These are phyloP conservation scores for Corythaeola cristata DNA, from an alignment of 2,113 vertebrate genomes.

Conservation along the genomic window DNA sequence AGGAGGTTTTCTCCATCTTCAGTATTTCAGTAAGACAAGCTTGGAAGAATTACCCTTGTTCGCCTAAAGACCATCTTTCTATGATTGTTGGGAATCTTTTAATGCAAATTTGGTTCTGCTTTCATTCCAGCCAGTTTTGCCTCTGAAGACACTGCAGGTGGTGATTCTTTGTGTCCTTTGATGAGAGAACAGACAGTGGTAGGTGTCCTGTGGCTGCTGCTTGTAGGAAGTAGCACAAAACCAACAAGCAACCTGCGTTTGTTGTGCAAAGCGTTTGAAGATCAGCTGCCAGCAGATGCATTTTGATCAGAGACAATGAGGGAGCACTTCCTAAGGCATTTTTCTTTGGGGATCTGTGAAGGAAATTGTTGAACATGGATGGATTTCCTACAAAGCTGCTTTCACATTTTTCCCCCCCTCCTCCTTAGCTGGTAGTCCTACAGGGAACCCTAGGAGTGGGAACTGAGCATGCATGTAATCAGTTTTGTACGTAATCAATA, in stretches of 20 bases:
- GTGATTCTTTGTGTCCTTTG: neutral
- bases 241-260: neutral
- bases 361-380: neutral
- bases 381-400: neutral
- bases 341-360: neutral
- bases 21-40: neutral
- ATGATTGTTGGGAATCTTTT: neutral
- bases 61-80: neutral
- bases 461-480: neutral
- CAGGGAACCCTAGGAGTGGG: neutral
- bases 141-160: neutral
- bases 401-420: neutral
- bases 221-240: neutral
- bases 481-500: neutral
- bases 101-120: neutral
- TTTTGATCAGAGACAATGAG: conserved; percentile 21
- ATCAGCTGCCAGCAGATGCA: neutral
- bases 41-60: neutral
- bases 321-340: neutral
- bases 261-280: neutral
- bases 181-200: neutral
- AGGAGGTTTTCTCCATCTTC: neutral
- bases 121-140: neutral
- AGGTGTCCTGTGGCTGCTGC: neutral
- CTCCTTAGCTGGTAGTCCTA: neutral